Conservation (phyloP, 2,797 vertebrate species). For the Galago senegalensis region DNA sequence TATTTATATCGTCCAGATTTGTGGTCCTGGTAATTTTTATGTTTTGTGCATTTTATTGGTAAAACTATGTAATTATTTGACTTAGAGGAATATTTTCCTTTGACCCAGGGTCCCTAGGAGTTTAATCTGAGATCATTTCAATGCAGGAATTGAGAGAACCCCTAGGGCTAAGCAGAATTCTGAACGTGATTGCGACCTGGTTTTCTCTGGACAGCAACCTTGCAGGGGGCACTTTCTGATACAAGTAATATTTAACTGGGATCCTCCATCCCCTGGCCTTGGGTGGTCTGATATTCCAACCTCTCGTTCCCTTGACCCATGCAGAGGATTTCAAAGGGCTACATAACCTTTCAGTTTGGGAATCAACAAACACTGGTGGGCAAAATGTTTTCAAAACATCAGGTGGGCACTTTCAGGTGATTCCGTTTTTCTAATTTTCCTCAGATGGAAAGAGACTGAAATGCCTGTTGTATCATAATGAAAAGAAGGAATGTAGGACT, state of each 20-base stretch:
- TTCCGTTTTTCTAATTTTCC: not conserved
- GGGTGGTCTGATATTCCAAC: not conserved
- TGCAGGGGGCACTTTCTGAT: not conserved
- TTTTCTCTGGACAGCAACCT: not conserved
- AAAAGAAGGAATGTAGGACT: not conserved
- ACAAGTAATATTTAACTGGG: not conserved
- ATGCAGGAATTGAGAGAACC: not conserved
- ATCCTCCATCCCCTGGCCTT: not conserved
- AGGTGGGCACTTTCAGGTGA: not conserved
- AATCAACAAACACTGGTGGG: not conserved
- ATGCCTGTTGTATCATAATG: not conserved
- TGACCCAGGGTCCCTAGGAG: not conserved
- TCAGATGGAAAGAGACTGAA: not conserved
- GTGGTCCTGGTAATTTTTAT: not conserved
- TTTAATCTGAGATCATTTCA: not conserved
- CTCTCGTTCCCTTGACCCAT: not conserved
- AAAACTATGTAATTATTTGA: conserved; percentile 3
- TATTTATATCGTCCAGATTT: not conserved
- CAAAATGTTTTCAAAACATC: not conserved
- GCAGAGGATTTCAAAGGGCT: not conserved
- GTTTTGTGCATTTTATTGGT: not conserved
- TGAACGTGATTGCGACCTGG: accelerated
- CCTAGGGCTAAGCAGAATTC: not conserved
- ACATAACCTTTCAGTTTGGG: not conserved
- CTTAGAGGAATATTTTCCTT: not conserved